These are phyloP conservation scores for Urocynchramus pylzowi DNA, from an alignment of 2,113 vertebrate species.

Conservation along the genomic window DNA sequence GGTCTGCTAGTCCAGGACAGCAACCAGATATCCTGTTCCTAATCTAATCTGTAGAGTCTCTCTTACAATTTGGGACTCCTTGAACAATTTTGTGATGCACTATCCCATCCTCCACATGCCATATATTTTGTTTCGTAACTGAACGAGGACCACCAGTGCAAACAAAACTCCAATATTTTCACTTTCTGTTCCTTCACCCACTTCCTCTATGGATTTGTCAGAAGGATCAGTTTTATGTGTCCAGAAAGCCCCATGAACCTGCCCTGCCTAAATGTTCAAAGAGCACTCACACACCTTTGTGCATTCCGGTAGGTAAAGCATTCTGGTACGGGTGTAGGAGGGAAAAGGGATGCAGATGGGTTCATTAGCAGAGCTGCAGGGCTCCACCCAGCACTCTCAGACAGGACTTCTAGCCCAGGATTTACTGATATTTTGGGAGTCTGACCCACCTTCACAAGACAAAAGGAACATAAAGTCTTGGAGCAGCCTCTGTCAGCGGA, in stretches of 20 bases:
- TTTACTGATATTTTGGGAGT: neutral
- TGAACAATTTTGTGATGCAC: neutral
- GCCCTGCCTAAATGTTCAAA: neutral
- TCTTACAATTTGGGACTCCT: neutral
- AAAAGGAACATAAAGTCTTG: neutral
- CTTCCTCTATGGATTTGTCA: neutral
- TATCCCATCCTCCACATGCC: neutral
- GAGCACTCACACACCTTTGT: neutral
- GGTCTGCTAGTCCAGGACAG: neutral
- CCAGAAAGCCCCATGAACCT: neutral
- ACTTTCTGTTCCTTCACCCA: neutral
- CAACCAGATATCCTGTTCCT: neutral
- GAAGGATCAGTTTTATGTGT: neutral
- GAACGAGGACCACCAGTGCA: neutral
- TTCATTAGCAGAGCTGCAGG: neutral
- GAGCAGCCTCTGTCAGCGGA: neutral
- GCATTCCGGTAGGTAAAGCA: neutral
- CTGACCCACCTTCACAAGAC: neutral
- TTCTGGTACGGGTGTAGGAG: accelerated
- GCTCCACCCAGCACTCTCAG: no score
- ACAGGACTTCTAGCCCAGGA: neutral
- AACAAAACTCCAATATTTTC: neutral
- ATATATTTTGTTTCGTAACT: neutral
- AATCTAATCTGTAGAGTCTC: neutral
- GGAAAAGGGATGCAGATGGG: neutral